phyloP scores from a whole-genome alignment of 64 coral and sea anemone genomes.

The Hydrozoanthus tunicans region DNA sequence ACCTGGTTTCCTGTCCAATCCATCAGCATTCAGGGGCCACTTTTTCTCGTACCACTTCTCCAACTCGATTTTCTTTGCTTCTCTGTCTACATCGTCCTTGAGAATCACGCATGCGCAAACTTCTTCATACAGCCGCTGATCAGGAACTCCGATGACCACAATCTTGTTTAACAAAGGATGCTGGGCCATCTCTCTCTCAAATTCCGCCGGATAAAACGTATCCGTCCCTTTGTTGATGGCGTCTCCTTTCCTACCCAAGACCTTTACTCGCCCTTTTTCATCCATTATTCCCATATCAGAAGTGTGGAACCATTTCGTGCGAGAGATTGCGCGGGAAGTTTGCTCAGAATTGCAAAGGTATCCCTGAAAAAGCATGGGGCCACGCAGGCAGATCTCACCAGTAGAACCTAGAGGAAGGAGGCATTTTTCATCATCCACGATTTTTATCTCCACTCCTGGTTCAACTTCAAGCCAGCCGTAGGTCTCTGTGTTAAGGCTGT shows the following conservation, averaged over 20 bases:
- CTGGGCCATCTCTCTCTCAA: background rate
- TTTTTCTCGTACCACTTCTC: slow-evolving; percentile 35
- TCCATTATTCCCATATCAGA: slow-evolving; percentile 19
- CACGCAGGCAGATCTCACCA: slow-evolving; percentile 4
- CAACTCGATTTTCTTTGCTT: slow-evolving; percentile 33
- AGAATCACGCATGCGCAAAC: background rate
- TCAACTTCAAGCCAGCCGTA: slow-evolving; percentile 14
- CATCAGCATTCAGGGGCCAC: background rate
- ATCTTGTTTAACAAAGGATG: slow-evolving; percentile 3
- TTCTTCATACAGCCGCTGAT: slow-evolving; percentile 35
- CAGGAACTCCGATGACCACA: slow-evolving; percentile 1
- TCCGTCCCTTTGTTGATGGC: slow-evolving; percentile 14
- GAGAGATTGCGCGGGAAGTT: background rate
- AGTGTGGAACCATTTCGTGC: slow-evolving; percentile 4
- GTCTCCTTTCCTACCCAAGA: slow-evolving; percentile 24
- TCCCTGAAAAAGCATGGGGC: background rate
- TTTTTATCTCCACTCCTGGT: background rate
- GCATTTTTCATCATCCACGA: background rate
- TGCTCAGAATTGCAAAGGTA: background rate
- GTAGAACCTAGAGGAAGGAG: background rate
- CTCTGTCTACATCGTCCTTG: background rate
- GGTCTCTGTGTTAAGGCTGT: background rate
- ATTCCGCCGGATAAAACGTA: background rate
- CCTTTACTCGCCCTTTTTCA: slow-evolving; percentile 6
- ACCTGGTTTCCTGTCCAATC: slow-evolving; percentile 23